phyloP scores from a whole-genome alignment of 2,113 vertebrate species.

The Odontesthes bonariensis region DNA sequence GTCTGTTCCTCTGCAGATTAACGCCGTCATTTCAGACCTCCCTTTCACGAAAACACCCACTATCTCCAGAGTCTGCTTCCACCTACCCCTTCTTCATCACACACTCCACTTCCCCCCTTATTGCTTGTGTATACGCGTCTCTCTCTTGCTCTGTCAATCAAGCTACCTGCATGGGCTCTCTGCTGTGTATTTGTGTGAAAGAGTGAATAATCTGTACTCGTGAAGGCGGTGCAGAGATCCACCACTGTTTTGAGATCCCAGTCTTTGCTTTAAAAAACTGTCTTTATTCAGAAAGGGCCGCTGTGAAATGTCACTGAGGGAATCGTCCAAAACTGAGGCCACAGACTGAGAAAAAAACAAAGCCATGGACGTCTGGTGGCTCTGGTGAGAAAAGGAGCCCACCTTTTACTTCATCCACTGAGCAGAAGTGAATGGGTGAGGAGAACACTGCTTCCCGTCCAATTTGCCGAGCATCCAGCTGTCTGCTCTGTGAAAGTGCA shows the following conservation, averaged over 20 bases:
- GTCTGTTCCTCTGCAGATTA: conserved; percentile 80
- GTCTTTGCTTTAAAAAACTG: conserved; percentile 50
- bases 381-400: conserved; percentile 22
- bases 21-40: conserved; percentile 68
- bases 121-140: conserved; percentile 44
- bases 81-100: conserved; percentile 29
- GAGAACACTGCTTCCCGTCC: conserved; percentile 57
- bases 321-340: conserved; percentile 22
- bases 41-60: conserved; percentile 66
- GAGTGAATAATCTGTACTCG: conserved; percentile 46
- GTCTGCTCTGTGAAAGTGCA: conserved; percentile 28
- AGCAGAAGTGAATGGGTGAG: conserved; percentile 32
- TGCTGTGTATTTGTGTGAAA: conserved; percentile 56
- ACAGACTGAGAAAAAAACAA: conserved; percentile 22
- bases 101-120: conserved; percentile 41
- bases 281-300: conserved; percentile 18
- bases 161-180: conserved; percentile 39
- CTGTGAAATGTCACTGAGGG: background rate
- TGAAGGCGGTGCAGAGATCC: conserved; percentile 34
- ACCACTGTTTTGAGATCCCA: conserved; percentile 4
- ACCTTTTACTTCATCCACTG: conserved; percentile 34
- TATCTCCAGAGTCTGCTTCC: conserved; percentile 56
- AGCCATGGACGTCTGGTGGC: conserved; percentile 13
- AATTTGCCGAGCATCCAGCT: conserved; percentile 63
- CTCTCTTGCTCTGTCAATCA: conserved; percentile 63